These are phyloP conservation scores for Syngnathus floridae DNA, from an alignment of 2,113 vertebrate species.

Conservation along the genomic window DNA sequence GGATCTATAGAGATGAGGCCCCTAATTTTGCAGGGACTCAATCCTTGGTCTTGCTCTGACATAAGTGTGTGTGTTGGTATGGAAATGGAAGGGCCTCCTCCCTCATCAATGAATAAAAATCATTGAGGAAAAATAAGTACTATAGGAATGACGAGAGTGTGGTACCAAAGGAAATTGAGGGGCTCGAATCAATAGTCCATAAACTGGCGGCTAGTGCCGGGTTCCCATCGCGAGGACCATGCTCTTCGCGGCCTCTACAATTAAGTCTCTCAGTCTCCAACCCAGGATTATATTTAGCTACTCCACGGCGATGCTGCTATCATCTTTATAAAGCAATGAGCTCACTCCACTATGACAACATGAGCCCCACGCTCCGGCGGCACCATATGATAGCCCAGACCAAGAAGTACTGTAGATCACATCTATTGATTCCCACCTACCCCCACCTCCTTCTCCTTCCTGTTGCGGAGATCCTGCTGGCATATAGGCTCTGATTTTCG, in stretches of 20 bases:
- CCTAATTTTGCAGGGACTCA: slow-evolving; percentile 38
- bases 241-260: slow-evolving; percentile 58
- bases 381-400: slow-evolving; percentile 59
- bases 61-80: slow-evolving; percentile 21
- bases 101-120: slow-evolving; percentile 55
- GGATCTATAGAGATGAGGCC: slow-evolving; percentile 50
- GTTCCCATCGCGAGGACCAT: slow-evolving; percentile 57
- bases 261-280: slow-evolving; percentile 69
- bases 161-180: slow-evolving; percentile 39
- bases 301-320: slow-evolving; percentile 63
- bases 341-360: slow-evolving; percentile 71
- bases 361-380: slow-evolving; percentile 60
- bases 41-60: slow-evolving; percentile 60
- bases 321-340: slow-evolving; percentile 76
- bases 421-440: slow-evolving; percentile 67
- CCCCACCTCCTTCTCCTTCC: slow-evolving; percentile 60
- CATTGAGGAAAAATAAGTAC: slow-evolving; percentile 37
- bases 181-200: slow-evolving; percentile 64
- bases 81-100: slow-evolving; percentile 49
- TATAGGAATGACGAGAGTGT: slow-evolving; percentile 31
- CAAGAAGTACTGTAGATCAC: slow-evolving; percentile 67
- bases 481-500: slow-evolving; percentile 51
- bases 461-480: slow-evolving; percentile 57
- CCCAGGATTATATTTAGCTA: slow-evolving; percentile 75
- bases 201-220: slow-evolving; percentile 58